Evolutionary conservation across 2,113 vertebrate genomes (phyloP).

Genomic region (Elephantulus edwardii): DNA sequence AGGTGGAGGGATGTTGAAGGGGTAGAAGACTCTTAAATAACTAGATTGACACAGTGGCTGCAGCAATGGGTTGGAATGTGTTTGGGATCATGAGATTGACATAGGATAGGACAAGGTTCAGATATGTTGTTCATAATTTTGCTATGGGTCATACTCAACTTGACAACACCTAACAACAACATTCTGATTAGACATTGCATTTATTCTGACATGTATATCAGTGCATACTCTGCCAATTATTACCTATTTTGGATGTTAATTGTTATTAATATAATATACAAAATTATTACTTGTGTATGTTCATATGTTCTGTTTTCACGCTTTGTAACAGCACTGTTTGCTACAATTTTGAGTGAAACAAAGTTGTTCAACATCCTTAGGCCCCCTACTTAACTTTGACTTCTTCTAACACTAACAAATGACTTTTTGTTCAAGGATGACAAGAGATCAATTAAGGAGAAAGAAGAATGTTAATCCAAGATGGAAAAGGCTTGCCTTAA

Average conservation of each 20-base stretch:
- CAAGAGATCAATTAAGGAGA: slow-evolving; percentile 60
- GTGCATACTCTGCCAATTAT: background rate
- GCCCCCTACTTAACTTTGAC: slow-evolving; percentile 51
- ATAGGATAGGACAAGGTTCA: too few species aligned
- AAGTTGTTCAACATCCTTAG: background rate
- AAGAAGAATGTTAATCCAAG: slow-evolving; percentile 63
- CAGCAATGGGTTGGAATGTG: too few species aligned
- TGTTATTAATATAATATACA: background rate
- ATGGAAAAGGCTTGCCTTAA: slow-evolving; percentile 48
- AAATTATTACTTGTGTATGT: rapidly evolving
- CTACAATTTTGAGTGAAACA: background rate
- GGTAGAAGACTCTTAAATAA: too few species aligned
- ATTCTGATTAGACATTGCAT: background rate
- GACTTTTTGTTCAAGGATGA: slow-evolving; percentile 65
- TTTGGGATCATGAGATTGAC: too few species aligned
- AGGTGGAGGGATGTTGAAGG: too few species aligned
- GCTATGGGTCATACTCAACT: too few species aligned
- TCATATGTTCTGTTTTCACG: background rate
- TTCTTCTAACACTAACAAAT: slow-evolving; percentile 40
- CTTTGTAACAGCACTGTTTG: background rate
- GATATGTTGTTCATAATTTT: too few species aligned
- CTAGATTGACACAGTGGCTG: too few species aligned
- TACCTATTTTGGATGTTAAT: background rate
- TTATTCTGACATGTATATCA: background rate
- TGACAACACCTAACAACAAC: too few species aligned